Evolutionary conservation across 2,888 invertebrate genomes (phyloP).

Genomic region (Hedychridium roseum): DNA sequence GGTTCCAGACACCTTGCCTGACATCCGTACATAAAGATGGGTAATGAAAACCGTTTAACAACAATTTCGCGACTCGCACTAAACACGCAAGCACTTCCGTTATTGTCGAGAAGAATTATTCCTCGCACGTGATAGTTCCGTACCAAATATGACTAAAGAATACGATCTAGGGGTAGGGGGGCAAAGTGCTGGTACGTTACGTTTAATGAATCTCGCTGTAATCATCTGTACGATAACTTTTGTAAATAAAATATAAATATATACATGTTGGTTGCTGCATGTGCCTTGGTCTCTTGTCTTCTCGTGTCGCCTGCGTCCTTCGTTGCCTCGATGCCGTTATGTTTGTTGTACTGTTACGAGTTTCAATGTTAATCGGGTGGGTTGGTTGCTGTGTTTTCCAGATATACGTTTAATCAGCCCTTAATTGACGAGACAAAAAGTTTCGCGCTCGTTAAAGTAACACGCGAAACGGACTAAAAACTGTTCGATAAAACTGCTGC

Average conservation of each 20-base stretch:
- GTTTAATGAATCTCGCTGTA: conserved; percentile 25
- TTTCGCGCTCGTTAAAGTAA: conserved; percentile 31
- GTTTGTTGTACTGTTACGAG: conserved; percentile 38
- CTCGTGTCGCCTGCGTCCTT: conserved; percentile 43
- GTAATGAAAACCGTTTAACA: no score
- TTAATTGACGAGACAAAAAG: conserved; percentile 35
- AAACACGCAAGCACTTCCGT: no score
- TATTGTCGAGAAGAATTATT: no score
- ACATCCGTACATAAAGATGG: no score
- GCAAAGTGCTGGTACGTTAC: not conserved
- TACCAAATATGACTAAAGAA: no score
- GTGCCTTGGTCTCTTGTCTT: conserved; percentile 53
- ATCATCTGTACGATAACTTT: conserved; percentile 47
- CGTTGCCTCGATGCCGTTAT: conserved; percentile 20
- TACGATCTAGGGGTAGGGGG: no score
- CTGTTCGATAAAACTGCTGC: conserved; percentile 55
- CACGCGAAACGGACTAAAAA: conserved; percentile 46
- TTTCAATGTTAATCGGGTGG: conserved; percentile 54
- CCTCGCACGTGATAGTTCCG: no score
- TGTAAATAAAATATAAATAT: conserved; percentile 58
- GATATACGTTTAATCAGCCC: conserved; percentile 61
- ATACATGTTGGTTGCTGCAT: conserved; percentile 57
- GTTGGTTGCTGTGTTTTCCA: conserved; percentile 63
- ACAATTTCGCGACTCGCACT: no score
- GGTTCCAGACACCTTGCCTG: no score